Base-by-base conservation (phyloP, 2,888 invertebrate genomes). In the Polydrusus cervinus region DNA sequence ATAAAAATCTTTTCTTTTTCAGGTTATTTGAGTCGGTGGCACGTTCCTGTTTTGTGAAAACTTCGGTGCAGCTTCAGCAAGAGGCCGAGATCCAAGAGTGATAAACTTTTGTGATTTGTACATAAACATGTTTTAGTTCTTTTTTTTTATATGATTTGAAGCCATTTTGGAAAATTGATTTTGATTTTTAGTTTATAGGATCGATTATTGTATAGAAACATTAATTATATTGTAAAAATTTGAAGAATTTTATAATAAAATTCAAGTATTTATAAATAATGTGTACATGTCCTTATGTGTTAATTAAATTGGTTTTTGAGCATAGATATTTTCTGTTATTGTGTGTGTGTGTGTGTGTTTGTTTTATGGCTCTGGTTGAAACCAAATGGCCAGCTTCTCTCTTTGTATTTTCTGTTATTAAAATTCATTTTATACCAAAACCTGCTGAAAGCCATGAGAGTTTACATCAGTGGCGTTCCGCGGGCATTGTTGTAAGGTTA, bases 11-110 rank as follows among this genome's bases (percentile, higher is more conserved):
- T 1, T 49, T 67, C 20, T 13, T 61, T 88, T 88, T 57, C 87
- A 97, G 97, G 86, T 90, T 98, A 84, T 97, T 98, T 87, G 97
- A 98, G 85, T 97, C 97, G 1, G 98, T 98, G 79, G 98, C 98
- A 20, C 92, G 97, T 78, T 98, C 98, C 0, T 98, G 98, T 88
- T 96, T 97, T 92, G 94, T 94, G 49, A 95, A 95, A 87, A 92
- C 94, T 82, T 80, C 90, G 81, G 91, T 88, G 86, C 90, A 89
- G 86, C 88, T 88, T 79, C 90, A 90, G 69, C 76, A 75, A 53
- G 93, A 93, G 82, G 88, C 90, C 78, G 93, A 93, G 83, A 88
- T 92, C 86, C 89, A 90, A 85, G 93, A 93, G 91, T 93, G 90
- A 90, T 82, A 81, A 34, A n/a, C 81, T 80, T 83, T 82, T 82